Conservation (phyloP, 2,113 vertebrate species). For the Phainopepla nitens region DNA sequence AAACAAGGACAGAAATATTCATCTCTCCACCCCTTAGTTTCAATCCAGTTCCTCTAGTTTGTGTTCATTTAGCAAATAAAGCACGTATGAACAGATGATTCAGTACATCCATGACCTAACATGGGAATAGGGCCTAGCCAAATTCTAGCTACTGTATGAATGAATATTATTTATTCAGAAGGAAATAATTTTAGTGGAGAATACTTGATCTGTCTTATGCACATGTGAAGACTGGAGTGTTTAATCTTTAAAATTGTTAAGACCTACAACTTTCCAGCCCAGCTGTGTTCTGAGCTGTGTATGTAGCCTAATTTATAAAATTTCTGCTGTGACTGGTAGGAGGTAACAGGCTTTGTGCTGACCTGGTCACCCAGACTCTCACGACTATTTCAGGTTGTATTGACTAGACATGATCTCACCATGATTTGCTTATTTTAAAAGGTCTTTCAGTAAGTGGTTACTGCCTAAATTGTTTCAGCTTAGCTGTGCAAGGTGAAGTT, state of each 20-base stretch:
- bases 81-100: not conserved
- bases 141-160: not conserved
- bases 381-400: not conserved
- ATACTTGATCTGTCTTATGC: not conserved
- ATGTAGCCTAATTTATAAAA: rapidly evolving
- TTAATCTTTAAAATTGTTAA: not conserved
- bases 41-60: not conserved
- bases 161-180: not conserved
- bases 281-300: not conserved
- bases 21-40: not conserved
- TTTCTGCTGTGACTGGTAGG: not conserved
- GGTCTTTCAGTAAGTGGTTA: not conserved
- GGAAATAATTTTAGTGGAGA: not conserved
- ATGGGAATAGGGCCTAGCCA: not conserved
- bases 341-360: not conserved
- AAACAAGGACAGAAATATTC: not conserved
- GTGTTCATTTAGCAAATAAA: not conserved
- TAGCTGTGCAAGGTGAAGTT: not conserved
- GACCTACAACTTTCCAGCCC: rapidly evolving
- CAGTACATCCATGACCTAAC: not conserved
- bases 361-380: not conserved
- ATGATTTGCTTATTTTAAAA: not conserved
- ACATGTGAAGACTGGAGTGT: rapidly evolving
- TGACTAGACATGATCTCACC: not conserved
- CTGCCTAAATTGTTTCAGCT: not conserved